Conservation (phyloP, 2,888 invertebrate genomes). For the Lepidocyrtinus sp. region DNA sequence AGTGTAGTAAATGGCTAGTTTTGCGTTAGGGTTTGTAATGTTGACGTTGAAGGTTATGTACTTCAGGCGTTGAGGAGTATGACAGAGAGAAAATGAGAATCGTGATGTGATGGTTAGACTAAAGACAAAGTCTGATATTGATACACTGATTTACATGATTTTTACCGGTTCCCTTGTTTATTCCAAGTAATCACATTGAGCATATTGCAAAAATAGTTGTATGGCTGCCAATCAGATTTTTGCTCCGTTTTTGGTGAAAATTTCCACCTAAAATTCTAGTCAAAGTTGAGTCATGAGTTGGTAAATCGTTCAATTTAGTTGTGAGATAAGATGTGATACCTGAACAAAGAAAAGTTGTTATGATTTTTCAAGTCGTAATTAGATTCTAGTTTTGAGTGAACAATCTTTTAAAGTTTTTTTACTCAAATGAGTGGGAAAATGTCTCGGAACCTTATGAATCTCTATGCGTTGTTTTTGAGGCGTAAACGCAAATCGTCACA, state of each 20-base stretch:
- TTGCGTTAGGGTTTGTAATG: not conserved
- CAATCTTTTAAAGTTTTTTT: too few relatives aligned
- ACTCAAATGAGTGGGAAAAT: conserved; percentile 63
- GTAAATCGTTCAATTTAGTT: not conserved
- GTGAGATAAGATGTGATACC: too few relatives aligned
- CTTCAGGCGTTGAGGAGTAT: conserved; percentile 7
- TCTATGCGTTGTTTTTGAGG: conserved; percentile 61
- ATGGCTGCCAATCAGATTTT: not conserved
- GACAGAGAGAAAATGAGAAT: conserved; percentile 27
- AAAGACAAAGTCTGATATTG: not conserved
- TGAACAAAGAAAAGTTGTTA: too few relatives aligned
- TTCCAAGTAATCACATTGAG: not conserved
- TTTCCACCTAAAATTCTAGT: not conserved
- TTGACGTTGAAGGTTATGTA: conserved; percentile 28
- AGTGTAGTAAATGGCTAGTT: not conserved
- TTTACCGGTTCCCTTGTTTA: conserved; percentile 4
- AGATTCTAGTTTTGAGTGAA: too few relatives aligned
- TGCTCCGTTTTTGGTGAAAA: not conserved
- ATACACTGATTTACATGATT: not conserved
- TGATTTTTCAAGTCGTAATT: too few relatives aligned
- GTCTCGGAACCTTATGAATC: conserved; percentile 62
- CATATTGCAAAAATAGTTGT: not conserved
- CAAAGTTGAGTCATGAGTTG: not conserved
- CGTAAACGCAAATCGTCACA: conserved; percentile 40
- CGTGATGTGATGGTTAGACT: conserved; percentile 30